Evolutionary conservation across 37 sponge, comb jelly and placozoan genomes (phyloP), one percentile per base, ranked within the genome.

Genomic region (Axinella damicornis): DNA sequence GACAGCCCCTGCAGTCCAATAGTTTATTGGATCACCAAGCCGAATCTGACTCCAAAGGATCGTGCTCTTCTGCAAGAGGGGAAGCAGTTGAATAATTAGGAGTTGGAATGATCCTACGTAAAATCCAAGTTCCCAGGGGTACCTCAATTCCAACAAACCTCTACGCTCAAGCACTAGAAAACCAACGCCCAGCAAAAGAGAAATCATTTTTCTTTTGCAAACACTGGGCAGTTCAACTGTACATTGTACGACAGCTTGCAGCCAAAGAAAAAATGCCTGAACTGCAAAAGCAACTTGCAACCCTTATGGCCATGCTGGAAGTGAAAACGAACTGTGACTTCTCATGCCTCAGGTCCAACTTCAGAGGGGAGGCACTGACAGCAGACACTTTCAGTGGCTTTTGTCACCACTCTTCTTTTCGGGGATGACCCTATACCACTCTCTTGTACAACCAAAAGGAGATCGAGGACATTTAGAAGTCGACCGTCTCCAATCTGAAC

Each of bases 391-490:
- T 77, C 78, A 2, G 61, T 77, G 6, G 62, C 40, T 20, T 61
- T 37, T 38, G 34, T 24, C 17, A 40, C 33, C 16, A 37, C 64
- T 6, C 40, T 77, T 2, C 15, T 35, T 1, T 38, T 19, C 38
- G 78, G 78, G 25, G 65, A 77, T 20, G 64, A 59, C 34, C 78
- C 78, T 61, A n/a, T n/a, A 28, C 9, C 14, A 56, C 32, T 39
- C n/a, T 52, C 22, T 14, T 74, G 31, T 74, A 57, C 32, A 53
- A 22, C 32, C 57, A 74, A 33, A 74, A 74, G 27, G 59, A 74
- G 32, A 54, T 74, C 57, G 75, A 53, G 57, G 35, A 13, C 75
- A 74, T 46, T 19, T 72, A 13, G 12, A 25, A 30, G 37, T n/a
- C n/a, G n/a, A 78, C 9, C 15, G 24, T 2, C 65, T 20, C 21